phyloP scores from a whole-genome alignment of 2,888 invertebrate genomes.

The Andrena marginata region DNA sequence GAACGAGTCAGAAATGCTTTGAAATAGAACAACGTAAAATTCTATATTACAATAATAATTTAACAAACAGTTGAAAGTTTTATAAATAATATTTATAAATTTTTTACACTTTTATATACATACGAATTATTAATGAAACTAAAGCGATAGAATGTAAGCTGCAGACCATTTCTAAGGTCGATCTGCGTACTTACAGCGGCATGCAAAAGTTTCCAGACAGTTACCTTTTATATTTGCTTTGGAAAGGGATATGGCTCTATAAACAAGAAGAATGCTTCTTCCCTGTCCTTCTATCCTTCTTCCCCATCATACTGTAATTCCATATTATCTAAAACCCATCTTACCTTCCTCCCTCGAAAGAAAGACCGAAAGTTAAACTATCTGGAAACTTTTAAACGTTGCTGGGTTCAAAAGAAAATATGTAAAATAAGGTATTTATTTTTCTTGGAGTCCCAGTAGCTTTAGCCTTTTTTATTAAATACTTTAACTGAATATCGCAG shows the following conservation, averaged over 20 bases:
- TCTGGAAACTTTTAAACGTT: constrained; percentile 1
- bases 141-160: too few species aligned
- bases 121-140: too few species aligned
- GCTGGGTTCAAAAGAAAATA: neutral
- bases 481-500: too few species aligned
- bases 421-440: neutral
- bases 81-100: neutral
- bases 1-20: neutral
- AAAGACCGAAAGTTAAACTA: neutral
- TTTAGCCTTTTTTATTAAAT: too few species aligned
- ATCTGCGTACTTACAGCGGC: neutral
- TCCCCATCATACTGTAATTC: neutral
- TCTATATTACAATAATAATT: neutral
- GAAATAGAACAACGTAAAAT: neutral
- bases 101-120: too few species aligned
- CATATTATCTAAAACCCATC: constrained; percentile 15
- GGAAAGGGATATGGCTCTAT: neutral
- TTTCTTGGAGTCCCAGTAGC: neutral
- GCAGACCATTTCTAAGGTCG: neutral
- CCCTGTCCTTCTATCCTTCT: neutral
- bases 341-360: neutral
- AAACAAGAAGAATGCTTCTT: constrained; percentile 2
- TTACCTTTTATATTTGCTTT: constrained; percentile 1
- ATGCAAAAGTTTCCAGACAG: constrained; percentile 12
- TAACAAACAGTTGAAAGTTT: neutral